Base-by-base conservation (phyloP, 2,797 vertebrate species). In the Synanceia verrucosa region DNA sequence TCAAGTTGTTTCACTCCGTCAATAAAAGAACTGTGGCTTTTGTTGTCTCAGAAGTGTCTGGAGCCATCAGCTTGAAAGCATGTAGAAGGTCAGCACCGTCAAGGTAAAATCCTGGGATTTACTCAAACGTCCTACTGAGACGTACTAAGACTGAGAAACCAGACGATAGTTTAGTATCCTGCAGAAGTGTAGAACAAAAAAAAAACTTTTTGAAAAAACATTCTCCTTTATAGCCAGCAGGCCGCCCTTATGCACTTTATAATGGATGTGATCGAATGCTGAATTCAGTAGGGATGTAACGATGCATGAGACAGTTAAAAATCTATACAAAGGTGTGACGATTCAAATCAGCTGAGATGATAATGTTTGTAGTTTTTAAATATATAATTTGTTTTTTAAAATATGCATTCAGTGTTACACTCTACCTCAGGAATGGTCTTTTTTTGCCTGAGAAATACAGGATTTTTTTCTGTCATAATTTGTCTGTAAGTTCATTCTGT, bases 21-120 rank as follows among this genome's bases (percentile, higher is more conserved):
- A 34, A 78, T 62, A 46, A 33, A 63, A 4, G 10, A 61, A 53
- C 18, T 7, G 28, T 55, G 51, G 10, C 33, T 55, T 61, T 77
- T 50, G 44, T 56, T 59, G 53, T 65, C 50, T 63, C 31, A 11
- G 23, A 55, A 23, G 55, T 26, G 16, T 70, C 68, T 14, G 33
- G 65, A 76, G 60, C 21, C 31, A 5, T 81, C 51, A 19, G 34
- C 63, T 33, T 51, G 68, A 67, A 65, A 66, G 34, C 16, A 23
- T 19, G 43, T 43, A 5, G 73, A 85, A 85, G 84, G 84, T 79
- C 78, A 69, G 33, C 44, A 33, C 5, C 36, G 26, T 37, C 50
- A 2, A 4, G 3, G 12, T 53, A 67, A 58, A n/a, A 73, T 23
- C 44, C 9, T 0, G 44, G 34, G 72, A 75, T 65, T 67, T 51